A percentile compares a stretch with the other conserved stretches of the same genome.
Conservation (phyloP, 2,113 vertebrate species). For the Ginglymostoma cirratum region DNA sequence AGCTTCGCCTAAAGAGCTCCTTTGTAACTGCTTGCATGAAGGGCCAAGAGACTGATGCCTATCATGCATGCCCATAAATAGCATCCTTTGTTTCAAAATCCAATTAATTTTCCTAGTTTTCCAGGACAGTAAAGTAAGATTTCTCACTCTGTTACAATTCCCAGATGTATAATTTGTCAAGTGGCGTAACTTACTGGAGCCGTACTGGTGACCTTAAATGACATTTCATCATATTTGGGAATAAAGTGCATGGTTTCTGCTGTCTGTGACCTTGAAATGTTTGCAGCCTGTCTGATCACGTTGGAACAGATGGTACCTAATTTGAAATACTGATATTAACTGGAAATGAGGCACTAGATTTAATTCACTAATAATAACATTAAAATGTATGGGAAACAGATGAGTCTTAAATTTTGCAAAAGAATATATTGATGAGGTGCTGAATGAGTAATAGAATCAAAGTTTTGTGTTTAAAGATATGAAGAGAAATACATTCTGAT, state of each 20-base stretch:
- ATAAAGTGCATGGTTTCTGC: background rate
- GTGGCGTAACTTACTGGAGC: background rate
- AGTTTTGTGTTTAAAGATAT: background rate
- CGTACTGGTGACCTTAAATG: background rate
- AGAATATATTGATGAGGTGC: background rate
- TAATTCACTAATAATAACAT: background rate
- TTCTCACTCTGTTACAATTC: background rate
- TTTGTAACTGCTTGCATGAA: background rate
- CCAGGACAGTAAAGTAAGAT: slow-evolving; percentile 7
- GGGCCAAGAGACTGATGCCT: background rate
- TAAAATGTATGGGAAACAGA: background rate
- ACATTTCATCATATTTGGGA: background rate
- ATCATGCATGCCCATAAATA: background rate
- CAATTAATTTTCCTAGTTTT: slow-evolving; percentile 21
- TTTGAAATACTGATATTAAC: slow-evolving; percentile 13
- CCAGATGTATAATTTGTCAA: slow-evolving; percentile 17
- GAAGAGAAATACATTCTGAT: background rate
- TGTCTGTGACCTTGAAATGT: background rate
- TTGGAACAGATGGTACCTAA: background rate
- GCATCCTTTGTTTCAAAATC: slow-evolving; percentile 18
- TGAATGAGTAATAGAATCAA: no score
- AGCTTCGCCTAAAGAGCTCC: background rate
- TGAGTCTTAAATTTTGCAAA: background rate
- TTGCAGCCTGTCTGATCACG: background rate
- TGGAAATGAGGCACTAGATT: background rate